A percentile compares a stretch with the other conserved stretches of the same genome.
These are phyloP conservation scores for Sericinus montela DNA, from an alignment of 2,888 invertebrate genomes.

Conservation along the genomic window DNA sequence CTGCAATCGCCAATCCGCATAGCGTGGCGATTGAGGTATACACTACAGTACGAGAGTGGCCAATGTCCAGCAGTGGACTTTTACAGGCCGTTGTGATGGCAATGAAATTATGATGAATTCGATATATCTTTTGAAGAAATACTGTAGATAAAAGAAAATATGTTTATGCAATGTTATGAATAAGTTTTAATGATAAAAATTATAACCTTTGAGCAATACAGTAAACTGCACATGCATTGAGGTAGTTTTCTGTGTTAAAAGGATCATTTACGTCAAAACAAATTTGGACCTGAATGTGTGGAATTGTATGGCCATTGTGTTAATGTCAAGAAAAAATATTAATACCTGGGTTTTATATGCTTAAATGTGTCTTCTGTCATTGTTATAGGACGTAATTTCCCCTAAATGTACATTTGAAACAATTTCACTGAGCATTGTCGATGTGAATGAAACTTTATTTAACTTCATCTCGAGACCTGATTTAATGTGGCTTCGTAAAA, in stretches of 20 bases:
- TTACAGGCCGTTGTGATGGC: no score
- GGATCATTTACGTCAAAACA: conserved; percentile 35
- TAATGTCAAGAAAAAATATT: conserved; percentile 24
- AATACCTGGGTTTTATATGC: conserved; percentile 7
- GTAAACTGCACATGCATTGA: background rate
- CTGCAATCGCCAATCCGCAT: no score
- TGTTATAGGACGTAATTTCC: conserved; percentile 24
- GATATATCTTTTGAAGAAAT: no score
- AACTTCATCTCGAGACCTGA: background rate
- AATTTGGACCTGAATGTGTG: conserved; percentile 39
- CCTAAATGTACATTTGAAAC: conserved; percentile 17
- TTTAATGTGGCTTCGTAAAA: background rate
- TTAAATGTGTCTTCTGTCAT: conserved; percentile 19
- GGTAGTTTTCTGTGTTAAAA: conserved; percentile 31
- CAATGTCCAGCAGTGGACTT: no score
- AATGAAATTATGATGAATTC: no score
- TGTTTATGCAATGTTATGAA: no score
- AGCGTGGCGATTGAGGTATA: no score
- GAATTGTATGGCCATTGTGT: conserved; percentile 52
- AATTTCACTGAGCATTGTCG: background rate
- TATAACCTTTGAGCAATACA: no score
- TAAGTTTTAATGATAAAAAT: no score
- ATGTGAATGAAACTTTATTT: conserved; percentile 3
- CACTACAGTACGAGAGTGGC: no score
- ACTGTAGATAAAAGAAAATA: no score